These are phyloP conservation scores for Meandrusa payeni DNA, from an alignment of 2,888 invertebrate species.

Conservation along the genomic window DNA sequence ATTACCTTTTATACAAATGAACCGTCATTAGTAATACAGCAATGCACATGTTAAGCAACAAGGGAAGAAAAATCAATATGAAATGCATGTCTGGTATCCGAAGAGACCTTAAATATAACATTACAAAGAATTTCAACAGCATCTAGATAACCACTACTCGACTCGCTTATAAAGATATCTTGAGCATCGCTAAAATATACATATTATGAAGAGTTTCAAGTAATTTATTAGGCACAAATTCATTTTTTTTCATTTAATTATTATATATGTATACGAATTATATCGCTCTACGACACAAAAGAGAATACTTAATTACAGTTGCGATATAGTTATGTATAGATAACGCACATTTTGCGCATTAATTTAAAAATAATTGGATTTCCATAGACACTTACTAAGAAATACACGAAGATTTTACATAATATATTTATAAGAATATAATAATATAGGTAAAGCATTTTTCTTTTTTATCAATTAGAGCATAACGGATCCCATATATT, in stretches of 20 bases:
- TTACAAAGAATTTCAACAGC: slow-evolving; percentile 57
- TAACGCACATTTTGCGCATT: slow-evolving; percentile 61
- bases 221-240: slow-evolving; percentile 76
- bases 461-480: slow-evolving; percentile 64
- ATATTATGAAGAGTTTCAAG: slow-evolving; percentile 50
- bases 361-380: slow-evolving; percentile 59
- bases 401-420: slow-evolving; percentile 75
- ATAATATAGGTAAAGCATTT: slow-evolving; percentile 78
- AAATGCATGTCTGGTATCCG: slow-evolving; percentile 69
- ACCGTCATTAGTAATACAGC: slow-evolving; percentile 9
- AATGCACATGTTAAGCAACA: slow-evolving; percentile 20
- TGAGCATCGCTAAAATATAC: slow-evolving; percentile 72
- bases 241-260: slow-evolving; percentile 45
- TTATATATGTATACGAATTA: slow-evolving; percentile 46
- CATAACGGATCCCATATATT: slow-evolving; percentile 69
- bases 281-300: slow-evolving; percentile 65
- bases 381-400: slow-evolving; percentile 76
- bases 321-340: slow-evolving; percentile 53
- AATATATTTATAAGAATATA: slow-evolving; percentile 80
- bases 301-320: slow-evolving; percentile 50
- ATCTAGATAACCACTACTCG: slow-evolving; percentile 66
- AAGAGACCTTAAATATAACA: slow-evolving; percentile 50
- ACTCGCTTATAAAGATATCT: slow-evolving; percentile 70
- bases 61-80: slow-evolving; percentile 43
- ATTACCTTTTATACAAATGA: slow-evolving; percentile 17